Evolutionary conservation across 2,797 vertebrate genomes (phyloP), one percentile per base, ranked within the genome.

Genomic region (Lagodon rhomboides): DNA sequence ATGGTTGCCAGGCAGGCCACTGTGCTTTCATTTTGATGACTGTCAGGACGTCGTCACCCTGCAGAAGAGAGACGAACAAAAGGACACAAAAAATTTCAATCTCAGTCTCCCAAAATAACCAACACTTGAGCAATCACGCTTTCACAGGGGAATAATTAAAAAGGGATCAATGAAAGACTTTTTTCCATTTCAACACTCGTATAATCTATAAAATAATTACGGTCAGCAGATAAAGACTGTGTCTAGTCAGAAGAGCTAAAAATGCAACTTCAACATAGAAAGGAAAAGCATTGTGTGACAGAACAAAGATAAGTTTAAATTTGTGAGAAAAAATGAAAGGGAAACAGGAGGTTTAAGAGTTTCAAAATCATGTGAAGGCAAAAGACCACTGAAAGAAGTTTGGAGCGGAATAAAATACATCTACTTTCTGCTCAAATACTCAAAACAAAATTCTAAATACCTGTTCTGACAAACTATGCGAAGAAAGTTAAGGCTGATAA

Each of bases 1-100:
- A 91, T 5, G 98, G 98, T 84, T 99, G 98, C 98, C 98, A 99
- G 82, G 98, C 98, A 0, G 98, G 98, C 98, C 98, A 99, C 89
- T 99, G 98, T 0, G 98, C 98, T 95, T 99, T 99, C 92, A 98
- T 97, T 95, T 99, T 99, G 95, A 99, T 98, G 93, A 99, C 98
- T 1, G 98, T 99, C 87, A 99, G 93, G 85, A 99, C 97, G 0
- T 98, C 98, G 85, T 99, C 98, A 1, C 98, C 98, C 98, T 99
- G 66, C 25, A 84, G 64, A 53, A 83, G n/a, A 77, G 46, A 85
- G 55, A 80, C 22, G 60, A 25, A 85, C 38, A 79, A 64, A 81
- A 71, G 62, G 25, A 80, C 16, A 77, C n/a, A 84, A 73, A 80
- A 93, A 72, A 46, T 16, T 44, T 70, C 16, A 54, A 64, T 49